phyloP scores from a whole-genome alignment of 1,140 invertebrate species.

The Cepaea nemoralis region DNA sequence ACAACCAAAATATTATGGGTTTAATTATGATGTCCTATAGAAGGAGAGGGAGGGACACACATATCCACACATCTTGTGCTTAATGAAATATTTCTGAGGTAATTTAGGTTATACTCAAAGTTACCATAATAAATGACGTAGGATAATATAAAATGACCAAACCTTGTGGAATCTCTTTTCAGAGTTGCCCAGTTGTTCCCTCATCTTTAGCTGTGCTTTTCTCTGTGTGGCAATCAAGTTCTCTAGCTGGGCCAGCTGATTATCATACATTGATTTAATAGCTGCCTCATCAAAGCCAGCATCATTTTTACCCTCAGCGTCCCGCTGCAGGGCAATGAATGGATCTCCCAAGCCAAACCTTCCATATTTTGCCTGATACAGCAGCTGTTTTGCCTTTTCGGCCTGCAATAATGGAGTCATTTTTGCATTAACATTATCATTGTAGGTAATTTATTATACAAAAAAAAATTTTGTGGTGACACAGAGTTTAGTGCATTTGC shows the following conservation, averaged over 20 bases:
- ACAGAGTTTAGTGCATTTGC: too few relatives aligned
- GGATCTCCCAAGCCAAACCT: constrained; percentile 81
- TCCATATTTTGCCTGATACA: constrained; percentile 79
- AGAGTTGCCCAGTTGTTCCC: constrained; percentile 84
- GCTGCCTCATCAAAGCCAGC: constrained; percentile 71
- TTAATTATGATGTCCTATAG: too few relatives aligned
- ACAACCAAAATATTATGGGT: too few relatives aligned
- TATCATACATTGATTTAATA: constrained; percentile 73
- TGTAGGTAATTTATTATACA: too few relatives aligned
- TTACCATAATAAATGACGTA: too few relatives aligned
- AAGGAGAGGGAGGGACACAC: too few relatives aligned
- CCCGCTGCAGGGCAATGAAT: constrained; percentile 84
- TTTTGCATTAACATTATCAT: not conserved
- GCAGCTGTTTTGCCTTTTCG: constrained; percentile 84
- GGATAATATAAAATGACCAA: not conserved
- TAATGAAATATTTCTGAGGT: too few relatives aligned
- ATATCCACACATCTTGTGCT: too few relatives aligned
- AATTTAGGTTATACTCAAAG: too few relatives aligned
- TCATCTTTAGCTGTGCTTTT: constrained; percentile 84
- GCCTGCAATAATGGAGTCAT: constrained; percentile 75
- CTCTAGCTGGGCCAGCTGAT: constrained; percentile 83
- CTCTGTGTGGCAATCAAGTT: constrained; percentile 85
- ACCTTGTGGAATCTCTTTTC: constrained; percentile 84
- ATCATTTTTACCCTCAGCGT: constrained; percentile 76
- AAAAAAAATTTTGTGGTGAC: too few relatives aligned